Percentiles rank a stretch among this genome's conserved stretches.
Evolutionary conservation across 1,140 invertebrate species (phyloP).

Genomic region (Mactra quadrangularis): DNA sequence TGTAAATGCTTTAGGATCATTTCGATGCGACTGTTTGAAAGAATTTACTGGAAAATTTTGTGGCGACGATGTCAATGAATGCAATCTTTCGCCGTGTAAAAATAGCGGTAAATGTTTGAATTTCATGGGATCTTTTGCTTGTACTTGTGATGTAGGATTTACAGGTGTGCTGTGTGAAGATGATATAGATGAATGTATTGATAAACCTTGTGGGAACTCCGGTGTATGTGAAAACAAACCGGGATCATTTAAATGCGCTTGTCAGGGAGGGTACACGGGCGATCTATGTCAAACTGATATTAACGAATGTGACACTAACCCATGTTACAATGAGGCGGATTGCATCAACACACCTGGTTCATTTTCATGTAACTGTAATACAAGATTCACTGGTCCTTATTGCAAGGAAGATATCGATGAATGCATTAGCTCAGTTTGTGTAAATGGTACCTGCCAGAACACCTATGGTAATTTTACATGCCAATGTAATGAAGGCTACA

Average conservation of each 20-base stretch:
- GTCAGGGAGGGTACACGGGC: constrained; percentile 52
- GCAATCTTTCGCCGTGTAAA: background rate
- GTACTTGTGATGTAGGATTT: constrained; percentile 26
- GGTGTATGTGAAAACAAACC: constrained; percentile 43
- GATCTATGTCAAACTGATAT: constrained; percentile 25
- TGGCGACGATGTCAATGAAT: constrained; percentile 24
- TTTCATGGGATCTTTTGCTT: constrained; percentile 1
- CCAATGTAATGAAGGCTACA: constrained; percentile 92
- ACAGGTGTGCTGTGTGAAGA: constrained; percentile 43
- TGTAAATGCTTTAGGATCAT: constrained; percentile 35
- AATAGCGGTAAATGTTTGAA: constrained; percentile 9
- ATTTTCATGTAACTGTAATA: constrained; percentile 85
- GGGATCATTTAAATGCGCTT: constrained; percentile 41
- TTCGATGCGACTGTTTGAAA: constrained; percentile 35
- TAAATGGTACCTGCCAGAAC: constrained; percentile 95
- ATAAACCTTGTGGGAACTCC: constrained; percentile 44
- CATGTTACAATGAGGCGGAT: constrained; percentile 44
- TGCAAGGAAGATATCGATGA: constrained; percentile 96
- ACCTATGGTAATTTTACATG: constrained; percentile 84
- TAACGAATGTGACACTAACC: constrained; percentile 4
- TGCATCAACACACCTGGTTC: constrained; percentile 12
- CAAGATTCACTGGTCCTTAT: constrained; percentile 96
- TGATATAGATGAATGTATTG: constrained; percentile 35
- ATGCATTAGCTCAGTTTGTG: constrained; percentile 92
- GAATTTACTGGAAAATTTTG: constrained; percentile 34